phyloP scores from a whole-genome alignment of 1,140 invertebrate genomes.

The Drosophila subpulchrella region DNA sequence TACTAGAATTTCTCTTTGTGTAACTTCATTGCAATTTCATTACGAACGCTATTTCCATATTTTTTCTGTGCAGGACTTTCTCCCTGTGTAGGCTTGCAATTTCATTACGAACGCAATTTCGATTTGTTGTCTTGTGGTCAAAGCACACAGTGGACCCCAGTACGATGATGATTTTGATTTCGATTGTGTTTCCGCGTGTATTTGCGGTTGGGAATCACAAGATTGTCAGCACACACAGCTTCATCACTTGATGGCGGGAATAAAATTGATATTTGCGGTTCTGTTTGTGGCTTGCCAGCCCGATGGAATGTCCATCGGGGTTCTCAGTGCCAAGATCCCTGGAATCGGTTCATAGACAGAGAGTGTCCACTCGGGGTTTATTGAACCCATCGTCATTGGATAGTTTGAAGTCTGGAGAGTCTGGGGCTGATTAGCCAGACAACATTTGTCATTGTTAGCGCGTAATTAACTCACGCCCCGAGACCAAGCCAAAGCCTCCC shows the following conservation, averaged over 20 bases:
- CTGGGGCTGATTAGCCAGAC: conserved; percentile 43
- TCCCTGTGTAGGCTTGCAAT: conserved; percentile 48
- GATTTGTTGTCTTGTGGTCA: conserved; percentile 71
- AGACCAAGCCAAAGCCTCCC: conserved; percentile 14
- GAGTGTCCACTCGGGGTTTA: conserved; percentile 23
- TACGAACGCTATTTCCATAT: too few relatives aligned
- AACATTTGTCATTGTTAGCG: conserved; percentile 78
- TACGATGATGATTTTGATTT: conserved; percentile 50
- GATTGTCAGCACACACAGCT: conserved; percentile 39
- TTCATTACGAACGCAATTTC: conserved; percentile 63
- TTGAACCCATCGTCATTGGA: conserved; percentile 31
- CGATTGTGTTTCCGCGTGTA: conserved; percentile 58
- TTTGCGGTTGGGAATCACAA: conserved; percentile 25
- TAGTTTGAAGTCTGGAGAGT: background rate
- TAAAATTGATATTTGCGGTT: conserved; percentile 80
- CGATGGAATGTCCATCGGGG: background rate
- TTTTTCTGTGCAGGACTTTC: background rate
- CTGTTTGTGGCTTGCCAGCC: conserved; percentile 37
- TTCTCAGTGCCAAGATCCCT: conserved; percentile 13
- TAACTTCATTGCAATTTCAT: too few relatives aligned
- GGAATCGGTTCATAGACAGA: conserved; percentile 8
- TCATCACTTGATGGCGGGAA: conserved; percentile 52
- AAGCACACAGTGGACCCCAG: conserved; percentile 23
- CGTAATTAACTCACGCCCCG: conserved; percentile 75
- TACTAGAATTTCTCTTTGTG: too few relatives aligned